Base-by-base conservation (phyloP, 2,113 vertebrate species). In the Cyanoliseus patagonus region DNA sequence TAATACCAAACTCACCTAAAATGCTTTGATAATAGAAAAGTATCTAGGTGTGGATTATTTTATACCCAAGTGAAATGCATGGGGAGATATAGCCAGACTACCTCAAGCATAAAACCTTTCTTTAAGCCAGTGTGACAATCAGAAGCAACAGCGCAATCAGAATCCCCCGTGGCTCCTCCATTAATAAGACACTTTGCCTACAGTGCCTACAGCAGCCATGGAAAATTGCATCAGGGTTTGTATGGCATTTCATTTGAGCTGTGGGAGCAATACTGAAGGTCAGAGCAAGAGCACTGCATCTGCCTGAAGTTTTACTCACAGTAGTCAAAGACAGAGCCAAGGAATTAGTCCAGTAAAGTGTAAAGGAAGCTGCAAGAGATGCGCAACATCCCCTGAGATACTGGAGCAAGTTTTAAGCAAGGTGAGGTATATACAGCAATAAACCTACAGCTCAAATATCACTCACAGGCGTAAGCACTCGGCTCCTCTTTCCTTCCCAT, bases 81-180 rank as follows among this genome's bases (percentile, higher is more conserved):
- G 28, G 82, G 66, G 69, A 95, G 64, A 82, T 55, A 75, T 0
- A 19, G 88, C 33, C 86, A 61, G 66, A 76, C 3, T 3, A 87
- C 31, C 66, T 72, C 86, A 66, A 93, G 74, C 75, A 83, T 39
- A 92, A 59, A 59, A 92, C 68, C 95, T 87, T 59, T 49, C 78
- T 79, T 72, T 81, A 91, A 94, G 95, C 68, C 86, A 82, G 72
- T 44, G 78, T 90, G 95, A 94, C 93, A 78, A 92, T 94, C 85
- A 53, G 70, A 90, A 90, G 64, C 47, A 93, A 79, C n/a, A 79
- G 80, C 16, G 17, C 93, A 86, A 92, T 95, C 83, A 92, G 35
- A 94, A 92, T 96, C 90, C 84, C 83, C 90, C 1, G 7, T 83
- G 83, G 94, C 84, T 91, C 72, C 55, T 88, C 89, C 85, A 76